Percentiles rank a stretch among this genome's conserved stretches.
phyloP scores from a whole-genome alignment of 2,797 vertebrate species.

The Heterohyrax brucei region DNA sequence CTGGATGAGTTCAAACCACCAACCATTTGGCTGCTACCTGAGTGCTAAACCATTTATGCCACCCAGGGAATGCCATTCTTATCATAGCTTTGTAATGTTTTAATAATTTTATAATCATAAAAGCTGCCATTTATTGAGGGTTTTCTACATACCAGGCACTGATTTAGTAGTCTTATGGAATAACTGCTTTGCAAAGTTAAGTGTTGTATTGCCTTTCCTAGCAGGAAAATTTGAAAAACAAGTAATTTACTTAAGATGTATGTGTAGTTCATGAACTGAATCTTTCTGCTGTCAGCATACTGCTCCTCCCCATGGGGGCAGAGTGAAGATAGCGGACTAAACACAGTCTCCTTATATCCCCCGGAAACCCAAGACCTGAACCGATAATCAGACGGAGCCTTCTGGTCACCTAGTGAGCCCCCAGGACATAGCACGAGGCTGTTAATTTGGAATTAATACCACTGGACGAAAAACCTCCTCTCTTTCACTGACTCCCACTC shows the following conservation, averaged over 20 bases:
- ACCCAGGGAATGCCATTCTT: not conserved
- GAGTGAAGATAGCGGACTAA: too few species aligned
- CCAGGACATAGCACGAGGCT: too few species aligned
- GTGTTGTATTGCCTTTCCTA: slow-evolving; percentile 36
- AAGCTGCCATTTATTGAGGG: slow-evolving; percentile 24
- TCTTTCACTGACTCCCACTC: too few species aligned
- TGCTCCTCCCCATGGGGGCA: not conserved
- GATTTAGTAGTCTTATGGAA: slow-evolving; percentile 31
- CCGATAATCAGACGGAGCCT: too few species aligned
- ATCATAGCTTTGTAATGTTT: not conserved
- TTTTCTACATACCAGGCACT: not conserved
- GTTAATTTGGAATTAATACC: too few species aligned
- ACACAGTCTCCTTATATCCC: too few species aligned
- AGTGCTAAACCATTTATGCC: too few species aligned
- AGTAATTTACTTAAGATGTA: not conserved
- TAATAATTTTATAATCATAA: slow-evolving; percentile 12
- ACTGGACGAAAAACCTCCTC: too few species aligned
- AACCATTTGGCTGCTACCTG: too few species aligned
- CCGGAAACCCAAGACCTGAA: too few species aligned
- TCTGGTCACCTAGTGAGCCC: too few species aligned
- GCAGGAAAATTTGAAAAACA: not conserved
- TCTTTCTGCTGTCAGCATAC: slow-evolving; percentile 25
- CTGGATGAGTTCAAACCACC: too few species aligned
- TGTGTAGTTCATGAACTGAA: slow-evolving; percentile 14
- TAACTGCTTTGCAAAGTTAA: not conserved